Base-by-base conservation (phyloP, 1,140 invertebrate species). In the Andrena cerasifolii region DNA sequence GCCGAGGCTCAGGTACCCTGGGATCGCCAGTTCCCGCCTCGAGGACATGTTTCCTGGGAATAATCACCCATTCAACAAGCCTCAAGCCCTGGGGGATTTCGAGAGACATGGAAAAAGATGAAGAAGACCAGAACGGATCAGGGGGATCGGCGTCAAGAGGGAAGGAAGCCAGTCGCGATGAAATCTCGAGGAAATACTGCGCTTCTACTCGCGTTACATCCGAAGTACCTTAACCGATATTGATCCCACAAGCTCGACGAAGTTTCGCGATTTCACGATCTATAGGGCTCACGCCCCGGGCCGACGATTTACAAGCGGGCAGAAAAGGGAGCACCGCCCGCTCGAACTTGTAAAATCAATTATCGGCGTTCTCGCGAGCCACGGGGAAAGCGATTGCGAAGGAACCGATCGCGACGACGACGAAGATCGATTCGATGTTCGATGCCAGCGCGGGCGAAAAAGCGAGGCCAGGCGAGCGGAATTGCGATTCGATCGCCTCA, bases 341-440 rank as follows among this genome's bases (percentile, higher is more conserved):
- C 33, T 24, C 45, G 28, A 73, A 83, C 56, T 82, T 79, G 67
- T 49, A 51, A 74, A 82, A 82, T 83, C 70, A 70, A 83, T 83
- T 83, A 82, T 74, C 80, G 75, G 47, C 61, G 36, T 40, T 26
- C 58, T 33, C n/a, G 12, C 54, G 16, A n/a, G 16, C 45, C 24
- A 14, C n/a, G 24, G 73, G 36, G 10, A 54, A 62, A 73, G n/a
- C 66, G 67, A 78, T 82, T 59, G 51, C 62, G 61, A 66, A 56
- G 51, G 33, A 53, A 40, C 36, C 36, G 54, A 71, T 83, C 62
- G 53, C 10, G 45, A 40, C 65, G 10, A 71, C 47, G 58, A 78
- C 53, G 43, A 76, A 63, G 51, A 81, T 83, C 67, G 74, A 83
- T 82, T 54, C 24, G 21, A 2, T 21, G 63, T 82, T 54, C 24